Conservation (phyloP, 1,140 invertebrate genomes). For the Amyelois transitella region DNA sequence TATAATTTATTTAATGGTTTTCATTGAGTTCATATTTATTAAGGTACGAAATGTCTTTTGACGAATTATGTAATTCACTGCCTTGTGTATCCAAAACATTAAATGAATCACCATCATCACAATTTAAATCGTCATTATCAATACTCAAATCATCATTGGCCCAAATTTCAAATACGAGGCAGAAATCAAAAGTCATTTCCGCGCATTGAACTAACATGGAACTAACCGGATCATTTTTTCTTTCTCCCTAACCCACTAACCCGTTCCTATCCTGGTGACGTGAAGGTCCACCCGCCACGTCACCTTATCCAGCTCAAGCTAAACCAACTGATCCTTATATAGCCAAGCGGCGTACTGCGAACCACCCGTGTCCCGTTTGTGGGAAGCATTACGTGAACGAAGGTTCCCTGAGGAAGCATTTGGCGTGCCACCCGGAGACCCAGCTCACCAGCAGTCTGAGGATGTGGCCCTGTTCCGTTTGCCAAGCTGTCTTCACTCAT, state of each 20-base stretch:
- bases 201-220: conserved; percentile 32
- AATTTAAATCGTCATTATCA: too few species aligned
- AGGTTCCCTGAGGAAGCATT: conserved; percentile 92
- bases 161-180: not conserved
- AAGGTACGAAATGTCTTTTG: conserved; percentile 1
- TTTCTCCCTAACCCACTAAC: conserved; percentile 64
- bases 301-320: conserved; percentile 70
- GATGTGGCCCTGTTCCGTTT: conserved; percentile 96
- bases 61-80: not conserved
- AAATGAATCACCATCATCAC: not conserved
- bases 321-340: conserved; percentile 82
- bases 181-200: conserved; percentile 11
- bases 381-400: conserved; percentile 97
- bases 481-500: conserved; percentile 94
- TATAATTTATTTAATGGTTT: conserved; percentile 23
- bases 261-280: conserved; percentile 57
- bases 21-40: conserved; percentile 11
- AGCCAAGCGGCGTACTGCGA: conserved; percentile 93
- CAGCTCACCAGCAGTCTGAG: conserved; percentile 89
- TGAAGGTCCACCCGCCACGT: conserved; percentile 65
- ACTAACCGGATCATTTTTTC: conserved; percentile 62
- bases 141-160: too few species aligned
- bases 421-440: conserved; percentile 93
- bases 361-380: conserved; percentile 95
- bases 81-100: not conserved